These are phyloP conservation scores for Enteromius radiatus DNA, from an alignment of 2,797 vertebrate genomes.

Conservation along the genomic window DNA sequence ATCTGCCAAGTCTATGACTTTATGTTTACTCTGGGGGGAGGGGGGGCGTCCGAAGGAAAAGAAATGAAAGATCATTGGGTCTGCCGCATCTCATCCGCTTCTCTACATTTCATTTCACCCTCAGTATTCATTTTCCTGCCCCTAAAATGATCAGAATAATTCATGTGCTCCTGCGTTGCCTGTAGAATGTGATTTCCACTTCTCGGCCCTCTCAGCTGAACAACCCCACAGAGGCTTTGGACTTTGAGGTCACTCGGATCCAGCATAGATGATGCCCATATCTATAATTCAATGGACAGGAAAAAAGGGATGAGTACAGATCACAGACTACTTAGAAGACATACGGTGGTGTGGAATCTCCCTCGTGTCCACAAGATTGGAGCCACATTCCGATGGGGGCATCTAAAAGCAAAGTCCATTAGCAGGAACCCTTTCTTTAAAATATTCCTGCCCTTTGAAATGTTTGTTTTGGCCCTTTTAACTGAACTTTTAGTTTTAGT, in stretches of 20 bases:
- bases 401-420: slow-evolving; percentile 66
- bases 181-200: slow-evolving; percentile 59
- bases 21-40: slow-evolving; percentile 46
- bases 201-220: slow-evolving; percentile 46
- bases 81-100: slow-evolving; percentile 39
- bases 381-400: slow-evolving; percentile 52
- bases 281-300: slow-evolving; percentile 67
- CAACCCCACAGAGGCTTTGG: slow-evolving; percentile 55
- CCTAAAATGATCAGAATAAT: slow-evolving; percentile 61
- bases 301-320: slow-evolving; percentile 58
- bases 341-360: slow-evolving; percentile 50
- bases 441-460: slow-evolving; percentile 57
- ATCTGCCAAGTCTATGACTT: slow-evolving; percentile 52
- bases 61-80: slow-evolving; percentile 58
- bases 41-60: slow-evolving; percentile 22
- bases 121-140: slow-evolving; percentile 45
- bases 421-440: slow-evolving; percentile 56
- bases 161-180: slow-evolving; percentile 54
- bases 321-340: slow-evolving; percentile 65
- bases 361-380: slow-evolving; percentile 54
- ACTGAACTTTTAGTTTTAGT: slow-evolving; percentile 52
- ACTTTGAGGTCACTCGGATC: slow-evolving; percentile 58
- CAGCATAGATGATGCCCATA: slow-evolving; percentile 59
- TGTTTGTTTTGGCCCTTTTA: slow-evolving; percentile 59
- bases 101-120: slow-evolving; percentile 60